These are phyloP conservation scores for Garrulus glandarius DNA, from an alignment of 2,797 vertebrate species.

Conservation along the genomic window DNA sequence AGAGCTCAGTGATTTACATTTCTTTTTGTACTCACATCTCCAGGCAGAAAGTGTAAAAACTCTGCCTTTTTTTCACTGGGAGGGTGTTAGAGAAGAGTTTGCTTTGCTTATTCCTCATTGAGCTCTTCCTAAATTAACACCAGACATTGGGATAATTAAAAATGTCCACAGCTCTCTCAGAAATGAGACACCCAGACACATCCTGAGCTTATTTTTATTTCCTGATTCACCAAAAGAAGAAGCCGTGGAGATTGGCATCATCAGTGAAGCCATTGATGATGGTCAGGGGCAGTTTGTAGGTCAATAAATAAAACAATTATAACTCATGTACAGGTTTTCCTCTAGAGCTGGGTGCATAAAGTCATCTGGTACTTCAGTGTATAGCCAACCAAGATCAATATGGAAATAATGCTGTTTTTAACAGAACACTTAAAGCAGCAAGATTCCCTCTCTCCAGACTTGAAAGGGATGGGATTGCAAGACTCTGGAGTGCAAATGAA, in stretches of 20 bases:
- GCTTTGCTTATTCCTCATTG: background rate
- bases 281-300: background rate
- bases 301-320: background rate
- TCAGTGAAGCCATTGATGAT: background rate
- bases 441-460: background rate
- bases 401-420: slow-evolving; percentile 18
- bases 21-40: background rate
- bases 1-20: background rate
- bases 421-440: slow-evolving; percentile 67
- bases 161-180: background rate
- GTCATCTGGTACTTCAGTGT: background rate
- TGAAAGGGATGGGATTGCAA: background rate
- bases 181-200: background rate
- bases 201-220: background rate
- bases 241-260: background rate
- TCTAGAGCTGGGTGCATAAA: background rate
- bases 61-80: background rate
- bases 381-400: background rate
- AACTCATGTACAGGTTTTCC: background rate
- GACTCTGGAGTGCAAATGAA: background rate
- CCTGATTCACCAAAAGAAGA: background rate
- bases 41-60: background rate
- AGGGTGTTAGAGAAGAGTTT: background rate
- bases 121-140: background rate
- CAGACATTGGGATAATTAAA: background rate